Conservation (phyloP, 2,797 vertebrate genomes). For the Alauda arvensis region DNA sequence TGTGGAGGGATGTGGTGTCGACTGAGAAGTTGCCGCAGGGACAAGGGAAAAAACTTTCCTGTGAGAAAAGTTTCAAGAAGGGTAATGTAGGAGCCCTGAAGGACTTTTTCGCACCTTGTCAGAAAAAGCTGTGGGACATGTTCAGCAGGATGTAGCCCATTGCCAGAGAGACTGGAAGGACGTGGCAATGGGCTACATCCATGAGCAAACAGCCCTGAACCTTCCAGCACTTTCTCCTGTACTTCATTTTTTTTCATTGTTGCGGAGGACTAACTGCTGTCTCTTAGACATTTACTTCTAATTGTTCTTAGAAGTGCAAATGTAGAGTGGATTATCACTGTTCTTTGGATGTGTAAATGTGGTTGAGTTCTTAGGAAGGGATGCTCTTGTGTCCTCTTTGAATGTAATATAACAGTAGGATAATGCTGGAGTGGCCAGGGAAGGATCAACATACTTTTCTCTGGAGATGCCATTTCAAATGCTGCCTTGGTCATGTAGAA, state of each 20-base stretch:
- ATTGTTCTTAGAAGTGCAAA: background rate
- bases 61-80: background rate
- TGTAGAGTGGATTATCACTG: background rate
- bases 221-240: accelerated
- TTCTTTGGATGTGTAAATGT: background rate
- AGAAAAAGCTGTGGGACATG: background rate
- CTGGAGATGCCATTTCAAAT: background rate
- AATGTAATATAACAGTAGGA: background rate
- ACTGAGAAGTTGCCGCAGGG: background rate
- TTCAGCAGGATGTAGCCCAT: background rate
- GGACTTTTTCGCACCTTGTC: background rate
- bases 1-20: accelerated
- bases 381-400: background rate
- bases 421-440: background rate
- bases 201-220: background rate
- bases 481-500: background rate
- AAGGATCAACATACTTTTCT: background rate
- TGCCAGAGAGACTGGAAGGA: background rate
- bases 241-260: background rate
- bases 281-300: background rate
- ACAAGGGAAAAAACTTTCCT: background rate
- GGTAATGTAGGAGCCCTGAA: too few relatives aligned
- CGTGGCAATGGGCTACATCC: too few relatives aligned
- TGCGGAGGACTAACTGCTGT: background rate
- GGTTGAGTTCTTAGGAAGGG: background rate